phyloP scores from a whole-genome alignment of 2,888 invertebrate species.

The Chirona hameri region DNA sequence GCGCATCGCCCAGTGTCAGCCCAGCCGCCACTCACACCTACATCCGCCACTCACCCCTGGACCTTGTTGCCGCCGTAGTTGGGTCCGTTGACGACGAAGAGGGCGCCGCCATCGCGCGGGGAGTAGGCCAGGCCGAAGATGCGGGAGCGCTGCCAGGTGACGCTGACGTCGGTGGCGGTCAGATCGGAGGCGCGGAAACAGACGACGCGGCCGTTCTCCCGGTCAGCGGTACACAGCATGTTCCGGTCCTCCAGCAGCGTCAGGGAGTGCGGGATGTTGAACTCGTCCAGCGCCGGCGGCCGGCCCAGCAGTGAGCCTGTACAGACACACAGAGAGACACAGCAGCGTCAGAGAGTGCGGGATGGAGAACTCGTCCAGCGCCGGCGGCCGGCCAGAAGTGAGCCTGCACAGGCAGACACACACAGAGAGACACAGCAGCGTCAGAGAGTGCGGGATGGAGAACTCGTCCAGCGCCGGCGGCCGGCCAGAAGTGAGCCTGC shows the following conservation, averaged over 20 bases:
- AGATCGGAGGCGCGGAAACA: conserved; percentile 53
- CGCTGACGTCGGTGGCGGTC: not conserved
- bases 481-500: no score
- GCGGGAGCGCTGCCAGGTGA: conserved; percentile 4
- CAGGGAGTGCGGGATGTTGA: conserved; percentile 49
- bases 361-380: no score
- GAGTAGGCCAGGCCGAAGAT: conserved; percentile 25
- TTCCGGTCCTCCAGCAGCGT: conserved; percentile 47
- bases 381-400: no score
- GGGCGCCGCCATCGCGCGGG: not conserved
- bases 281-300: conserved; percentile 25
- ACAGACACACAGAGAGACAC: no score
- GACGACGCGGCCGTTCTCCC: conserved; percentile 53
- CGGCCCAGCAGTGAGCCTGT: conserved; percentile 26
- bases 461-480: no score
- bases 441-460: no score
- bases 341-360: not conserved
- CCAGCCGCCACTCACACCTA: not conserved
- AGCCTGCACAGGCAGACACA: no score
- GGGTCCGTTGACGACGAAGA: conserved; percentile 26
- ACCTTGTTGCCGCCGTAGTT: conserved; percentile 23
- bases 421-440: no score
- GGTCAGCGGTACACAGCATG: conserved; percentile 51
- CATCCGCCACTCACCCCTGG: not conserved
- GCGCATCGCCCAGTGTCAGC: no score